Base-by-base conservation (phyloP, 2,113 vertebrate genomes). In the Ammodytes dubius region DNA sequence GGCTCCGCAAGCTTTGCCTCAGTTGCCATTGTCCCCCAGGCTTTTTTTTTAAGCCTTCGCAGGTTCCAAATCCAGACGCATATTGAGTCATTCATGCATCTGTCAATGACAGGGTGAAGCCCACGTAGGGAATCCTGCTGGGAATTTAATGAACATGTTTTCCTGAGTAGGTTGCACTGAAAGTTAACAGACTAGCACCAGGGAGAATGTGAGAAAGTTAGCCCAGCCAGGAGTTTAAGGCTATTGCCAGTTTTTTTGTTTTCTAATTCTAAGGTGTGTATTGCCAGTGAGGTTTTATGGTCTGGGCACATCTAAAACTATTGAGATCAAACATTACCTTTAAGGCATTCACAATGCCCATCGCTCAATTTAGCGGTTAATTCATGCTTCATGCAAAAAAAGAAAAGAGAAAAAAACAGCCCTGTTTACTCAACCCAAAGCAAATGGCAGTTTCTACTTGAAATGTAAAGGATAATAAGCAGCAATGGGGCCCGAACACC, bases 91-190 rank as follows among this genome's bases (percentile, higher is more conserved):
- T 93, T 93, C 90, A 87, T 84, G 81, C 71, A 57, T 88, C 85
- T 59, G 86, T 91, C 85, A 86, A 84, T 87, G 89, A 87, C 79
- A 69, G 80, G 74, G 81, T 79, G 83, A 89, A 89, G 75, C 88
- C 79, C 79, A 79, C 70, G 52, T 81, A 60, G 49, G 56, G 60
- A 69, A 77, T 71, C 88, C 89, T 79, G 86, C 89, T 90, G 92
- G 83, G 89, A 86, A 74, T 90, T 83, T 91, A 93, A 93, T 91
- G 86, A 90, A 92, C 89, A 80, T 85, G 88, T 92, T 92, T 90
- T 88, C 74, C 82, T 68, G 49, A 73, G 67, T 80, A 87, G 74
- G 80, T 72, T 74, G 71, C 77, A 69, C 73, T 42, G 57, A 72
- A 87, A 83, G 80, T 81, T 87, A 89, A 89, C 83, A 75, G 84